These are phyloP conservation scores for Druon quercuslanigerum DNA, from an alignment of 1,140 invertebrate genomes.

Conservation along the genomic window DNA sequence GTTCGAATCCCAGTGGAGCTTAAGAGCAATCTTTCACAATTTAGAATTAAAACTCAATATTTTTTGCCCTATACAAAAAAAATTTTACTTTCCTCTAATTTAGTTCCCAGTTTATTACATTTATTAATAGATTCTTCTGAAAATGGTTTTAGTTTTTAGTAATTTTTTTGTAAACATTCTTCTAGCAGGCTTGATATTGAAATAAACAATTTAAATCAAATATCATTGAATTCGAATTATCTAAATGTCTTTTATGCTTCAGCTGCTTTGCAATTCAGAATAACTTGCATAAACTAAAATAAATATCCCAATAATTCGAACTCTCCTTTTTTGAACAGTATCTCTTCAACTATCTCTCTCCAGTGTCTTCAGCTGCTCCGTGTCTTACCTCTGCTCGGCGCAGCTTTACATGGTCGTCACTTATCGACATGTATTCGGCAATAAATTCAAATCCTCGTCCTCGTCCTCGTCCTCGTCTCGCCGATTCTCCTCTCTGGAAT, in stretches of 20 bases:
- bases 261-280: background rate
- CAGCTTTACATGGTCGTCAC: slow-evolving; percentile 23
- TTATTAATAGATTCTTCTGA: too few species aligned
- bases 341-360: slow-evolving; percentile 5
- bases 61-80: too few species aligned
- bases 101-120: too few species aligned
- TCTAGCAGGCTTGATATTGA: too few species aligned
- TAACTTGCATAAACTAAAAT: slow-evolving; percentile 7
- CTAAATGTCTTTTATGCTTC: background rate
- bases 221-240: background rate
- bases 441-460: slow-evolving; percentile 16
- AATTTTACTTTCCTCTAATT: too few species aligned
- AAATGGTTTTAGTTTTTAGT: too few species aligned
- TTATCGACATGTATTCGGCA: slow-evolving; percentile 25
- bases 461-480: background rate
- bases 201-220: too few species aligned
- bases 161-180: too few species aligned
- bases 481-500: slow-evolving; percentile 7
- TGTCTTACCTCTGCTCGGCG: background rate
- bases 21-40: too few species aligned
- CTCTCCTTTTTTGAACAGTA: background rate
- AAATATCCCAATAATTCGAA: slow-evolving; percentile 8
- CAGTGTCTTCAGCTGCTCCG: slow-evolving; percentile 2
- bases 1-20: too few species aligned
- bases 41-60: too few species aligned